Evolutionary conservation across 2,797 vertebrate species (phyloP).

Genomic region (Leptoclinus maculatus): DNA sequence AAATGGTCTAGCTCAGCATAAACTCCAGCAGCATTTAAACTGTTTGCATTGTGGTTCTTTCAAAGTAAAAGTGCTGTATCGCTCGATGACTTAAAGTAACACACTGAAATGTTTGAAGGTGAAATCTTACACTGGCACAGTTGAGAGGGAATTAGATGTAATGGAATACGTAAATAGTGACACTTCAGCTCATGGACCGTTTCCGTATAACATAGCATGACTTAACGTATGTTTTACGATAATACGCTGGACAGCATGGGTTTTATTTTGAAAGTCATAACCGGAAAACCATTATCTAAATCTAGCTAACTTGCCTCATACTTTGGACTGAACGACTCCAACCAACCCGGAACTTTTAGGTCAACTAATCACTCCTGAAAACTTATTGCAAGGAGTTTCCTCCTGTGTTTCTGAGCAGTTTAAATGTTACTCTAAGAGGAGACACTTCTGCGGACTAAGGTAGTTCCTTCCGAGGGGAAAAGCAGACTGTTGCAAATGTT

Average conservation of each 20-base stretch:
- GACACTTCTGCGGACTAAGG: not conserved
- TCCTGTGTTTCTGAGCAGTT: not conserved
- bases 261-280: slow-evolving; percentile 49
- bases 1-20: not conserved
- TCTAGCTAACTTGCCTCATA: rapidly evolving
- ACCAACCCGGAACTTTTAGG: slow-evolving; percentile 86
- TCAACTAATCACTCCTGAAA: slow-evolving; percentile 58
- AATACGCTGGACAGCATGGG: rapidly evolving
- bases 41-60: not conserved
- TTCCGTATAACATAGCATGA: not conserved
- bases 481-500: slow-evolving; percentile 51
- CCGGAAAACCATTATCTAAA: slow-evolving; percentile 10
- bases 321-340: slow-evolving; percentile 44
- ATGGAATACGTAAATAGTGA: not conserved
- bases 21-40: not conserved
- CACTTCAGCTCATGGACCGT: not conserved
- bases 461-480: not conserved
- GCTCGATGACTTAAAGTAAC: too few species aligned
- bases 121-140: rapidly evolving
- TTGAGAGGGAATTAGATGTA: rapidly evolving
- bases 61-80: slow-evolving; percentile 40
- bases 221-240: not conserved
- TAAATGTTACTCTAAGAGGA: not conserved
- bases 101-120: not conserved
- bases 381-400: slow-evolving; percentile 34